Evolutionary conservation across 2,888 invertebrate genomes (phyloP).

Genomic region (Drosophila cognata): DNA sequence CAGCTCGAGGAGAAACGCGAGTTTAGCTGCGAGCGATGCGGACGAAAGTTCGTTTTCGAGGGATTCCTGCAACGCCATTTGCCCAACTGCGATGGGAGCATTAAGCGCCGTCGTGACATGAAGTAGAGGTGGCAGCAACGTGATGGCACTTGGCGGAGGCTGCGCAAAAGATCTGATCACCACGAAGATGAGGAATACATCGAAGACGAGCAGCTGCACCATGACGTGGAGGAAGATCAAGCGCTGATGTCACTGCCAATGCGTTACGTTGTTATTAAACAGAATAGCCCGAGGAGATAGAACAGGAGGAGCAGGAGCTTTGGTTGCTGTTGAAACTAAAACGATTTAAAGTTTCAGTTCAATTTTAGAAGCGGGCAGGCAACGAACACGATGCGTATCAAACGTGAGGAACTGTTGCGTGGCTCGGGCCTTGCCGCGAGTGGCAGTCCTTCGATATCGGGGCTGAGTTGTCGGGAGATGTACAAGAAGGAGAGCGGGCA

Average conservation of each 20-base stretch:
- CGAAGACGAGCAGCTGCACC: conserved; percentile 7
- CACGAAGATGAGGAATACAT: neutral
- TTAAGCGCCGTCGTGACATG: conserved; percentile 84
- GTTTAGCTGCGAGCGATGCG: conserved; percentile 83
- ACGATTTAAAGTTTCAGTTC: conserved; percentile 81
- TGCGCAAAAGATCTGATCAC: conserved; percentile 28
- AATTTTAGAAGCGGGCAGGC: conserved; percentile 73
- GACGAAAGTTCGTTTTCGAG: conserved; percentile 84
- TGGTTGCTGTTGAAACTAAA: conserved; percentile 35
- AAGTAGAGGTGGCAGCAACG: conserved; percentile 76
- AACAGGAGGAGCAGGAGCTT: conserved; percentile 12
- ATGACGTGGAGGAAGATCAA: neutral
- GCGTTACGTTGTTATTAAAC: conserved; percentile 67
- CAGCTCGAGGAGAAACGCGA: conserved; percentile 84
- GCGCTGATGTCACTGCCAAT: conserved; percentile 40
- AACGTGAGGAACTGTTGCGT: conserved; percentile 88
- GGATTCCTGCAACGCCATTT: conserved; percentile 84
- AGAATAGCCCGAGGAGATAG: conserved; percentile 13
- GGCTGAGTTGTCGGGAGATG: conserved; percentile 94
- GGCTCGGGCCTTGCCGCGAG: conserved; percentile 84
- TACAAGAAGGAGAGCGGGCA: conserved; percentile 97
- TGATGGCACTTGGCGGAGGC: conserved; percentile 55
- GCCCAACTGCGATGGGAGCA: conserved; percentile 84
- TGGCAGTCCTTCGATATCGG: conserved; percentile 86
- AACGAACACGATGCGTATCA: conserved; percentile 87